phyloP scores from a whole-genome alignment of 2,797 vertebrate genomes.

The Mormyrus hasselquistii region DNA sequence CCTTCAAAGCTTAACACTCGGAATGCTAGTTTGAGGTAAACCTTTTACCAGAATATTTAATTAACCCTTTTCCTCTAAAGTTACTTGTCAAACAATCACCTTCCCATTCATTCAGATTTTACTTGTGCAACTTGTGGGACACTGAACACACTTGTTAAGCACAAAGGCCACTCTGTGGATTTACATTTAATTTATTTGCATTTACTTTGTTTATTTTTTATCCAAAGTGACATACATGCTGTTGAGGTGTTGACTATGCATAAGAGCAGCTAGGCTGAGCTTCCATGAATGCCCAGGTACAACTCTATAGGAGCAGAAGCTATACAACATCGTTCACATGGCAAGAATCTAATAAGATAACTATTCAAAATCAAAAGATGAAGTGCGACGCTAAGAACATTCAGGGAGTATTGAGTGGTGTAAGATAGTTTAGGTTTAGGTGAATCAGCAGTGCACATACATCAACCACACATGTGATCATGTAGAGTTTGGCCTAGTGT shows the following conservation, averaged over 20 bases:
- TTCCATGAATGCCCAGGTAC: not conserved
- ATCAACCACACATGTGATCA: not conserved
- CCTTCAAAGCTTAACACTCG: not conserved
- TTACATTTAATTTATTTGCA: not conserved
- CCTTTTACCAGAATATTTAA: not conserved
- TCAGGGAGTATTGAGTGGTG: not conserved
- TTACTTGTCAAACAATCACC: not conserved
- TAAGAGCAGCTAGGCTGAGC: not conserved
- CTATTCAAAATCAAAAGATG: not conserved
- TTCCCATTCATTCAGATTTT: not conserved
- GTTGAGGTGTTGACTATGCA: not conserved
- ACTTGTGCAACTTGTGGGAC: not conserved
- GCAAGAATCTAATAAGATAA: not conserved
- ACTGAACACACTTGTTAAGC: not conserved
- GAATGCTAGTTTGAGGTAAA: not conserved
- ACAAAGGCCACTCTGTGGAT: not conserved
- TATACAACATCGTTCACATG: not conserved
- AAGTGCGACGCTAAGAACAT: not conserved
- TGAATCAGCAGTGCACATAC: not conserved
- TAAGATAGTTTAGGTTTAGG: not conserved
- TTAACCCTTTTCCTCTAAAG: not conserved
- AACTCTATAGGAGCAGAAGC: not conserved
- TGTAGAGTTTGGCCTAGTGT: not conserved
- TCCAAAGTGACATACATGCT: not conserved
- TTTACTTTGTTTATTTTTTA: not conserved